phyloP scores from a whole-genome alignment of 2,797 vertebrate genomes.

The Triplophysa bombifrons region DNA sequence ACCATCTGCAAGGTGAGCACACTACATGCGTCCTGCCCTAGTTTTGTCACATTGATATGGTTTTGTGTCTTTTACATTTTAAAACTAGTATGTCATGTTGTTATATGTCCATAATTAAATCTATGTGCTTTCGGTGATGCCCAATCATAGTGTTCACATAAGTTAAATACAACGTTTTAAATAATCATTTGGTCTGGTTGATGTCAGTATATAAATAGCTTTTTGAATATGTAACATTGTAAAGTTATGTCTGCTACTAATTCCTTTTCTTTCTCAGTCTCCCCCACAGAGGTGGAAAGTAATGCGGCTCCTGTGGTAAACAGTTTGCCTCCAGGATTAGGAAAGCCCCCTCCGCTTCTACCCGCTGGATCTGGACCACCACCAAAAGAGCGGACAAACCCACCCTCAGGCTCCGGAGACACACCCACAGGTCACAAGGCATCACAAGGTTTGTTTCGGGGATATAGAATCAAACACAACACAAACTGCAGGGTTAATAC shows the following conservation, averaged over 20 bases:
- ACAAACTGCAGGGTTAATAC: neutral
- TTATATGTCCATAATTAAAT: neutral
- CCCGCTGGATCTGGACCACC: slow-evolving; percentile 55
- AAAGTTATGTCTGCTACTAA: neutral
- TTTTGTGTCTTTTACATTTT: neutral
- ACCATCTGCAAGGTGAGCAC: slow-evolving; percentile 72
- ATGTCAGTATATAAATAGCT: too few relatives aligned
- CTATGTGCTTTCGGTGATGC: too few relatives aligned
- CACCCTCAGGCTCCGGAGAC: slow-evolving; percentile 57
- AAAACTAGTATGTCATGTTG: slow-evolving; percentile 2
- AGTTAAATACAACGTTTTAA: too few relatives aligned
- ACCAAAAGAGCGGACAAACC: slow-evolving; percentile 46
- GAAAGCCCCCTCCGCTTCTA: slow-evolving; percentile 77
- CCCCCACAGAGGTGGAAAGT: slow-evolving; percentile 55
- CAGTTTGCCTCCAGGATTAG: slow-evolving; percentile 64
- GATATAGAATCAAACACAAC: neutral
- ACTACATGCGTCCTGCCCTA: slow-evolving; percentile 1
- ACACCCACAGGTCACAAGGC: slow-evolving; percentile 63
- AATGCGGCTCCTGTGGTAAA: slow-evolving; percentile 53
- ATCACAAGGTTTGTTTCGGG: slow-evolving; percentile 68
- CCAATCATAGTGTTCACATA: too few relatives aligned
- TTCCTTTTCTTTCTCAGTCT: slow-evolving; percentile 56
- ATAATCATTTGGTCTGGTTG: too few relatives aligned
- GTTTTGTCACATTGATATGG: slow-evolving; percentile 11
- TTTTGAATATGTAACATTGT: neutral